A percentile compares a stretch with the other conserved stretches of the same genome.
Conservation (phyloP, 2,888 invertebrate genomes). For the Aporophyla lueneburgensis region DNA sequence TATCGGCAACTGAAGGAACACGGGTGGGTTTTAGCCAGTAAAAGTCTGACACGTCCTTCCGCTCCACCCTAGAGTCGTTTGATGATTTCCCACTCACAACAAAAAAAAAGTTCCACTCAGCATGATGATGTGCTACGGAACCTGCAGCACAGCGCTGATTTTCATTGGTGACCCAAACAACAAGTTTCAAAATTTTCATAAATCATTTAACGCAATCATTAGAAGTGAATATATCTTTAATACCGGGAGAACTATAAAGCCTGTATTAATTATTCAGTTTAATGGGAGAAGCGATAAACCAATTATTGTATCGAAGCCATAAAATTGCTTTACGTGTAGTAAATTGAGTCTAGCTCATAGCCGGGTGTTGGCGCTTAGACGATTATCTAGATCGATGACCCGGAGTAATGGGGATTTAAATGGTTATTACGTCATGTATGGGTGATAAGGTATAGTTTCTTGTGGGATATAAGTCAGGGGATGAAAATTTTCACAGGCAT, state of each 20-base stretch:
- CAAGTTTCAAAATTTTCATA: no score
- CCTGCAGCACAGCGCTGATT: no score
- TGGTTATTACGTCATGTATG: not conserved
- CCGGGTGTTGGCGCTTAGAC: conserved; percentile 4
- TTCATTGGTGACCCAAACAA: no score
- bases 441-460: not conserved
- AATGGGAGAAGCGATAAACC: conserved; percentile 51
- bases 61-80: no score
- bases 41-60: no score
- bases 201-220: no score
- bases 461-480: not conserved
- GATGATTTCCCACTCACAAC: no score
- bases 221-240: not conserved
- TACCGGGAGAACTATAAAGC: not conserved
- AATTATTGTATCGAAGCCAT: conserved; percentile 55
- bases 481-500: not conserved
- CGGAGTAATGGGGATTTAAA: conserved; percentile 18
- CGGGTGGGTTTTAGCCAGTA: no score
- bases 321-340: conserved; percentile 43
- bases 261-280: conserved; percentile 45
- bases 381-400: conserved; percentile 45
- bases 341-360: conserved; percentile 24
- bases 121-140: no score
- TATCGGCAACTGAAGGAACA: no score
- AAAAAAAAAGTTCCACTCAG: no score